Conservation (phyloP, 1,140 invertebrate genomes). For the Drosophila pallidifrons region DNA sequence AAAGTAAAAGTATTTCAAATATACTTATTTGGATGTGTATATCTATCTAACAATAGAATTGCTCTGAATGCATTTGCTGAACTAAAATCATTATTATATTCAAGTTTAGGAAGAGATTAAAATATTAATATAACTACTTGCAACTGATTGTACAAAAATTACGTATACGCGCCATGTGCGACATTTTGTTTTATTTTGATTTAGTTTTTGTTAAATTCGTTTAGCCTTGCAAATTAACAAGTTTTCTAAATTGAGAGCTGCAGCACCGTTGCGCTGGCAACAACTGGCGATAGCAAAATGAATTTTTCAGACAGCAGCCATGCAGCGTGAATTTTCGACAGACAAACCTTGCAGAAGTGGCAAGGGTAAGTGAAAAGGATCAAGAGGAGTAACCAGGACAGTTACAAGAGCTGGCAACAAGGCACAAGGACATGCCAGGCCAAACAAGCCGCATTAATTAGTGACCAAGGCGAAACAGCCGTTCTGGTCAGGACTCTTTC, state of each 20-base stretch:
- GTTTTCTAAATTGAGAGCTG: conserved; percentile 13
- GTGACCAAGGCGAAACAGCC: conserved; percentile 66
- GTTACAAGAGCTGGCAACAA: conserved; percentile 56
- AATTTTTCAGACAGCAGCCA: conserved; percentile 59
- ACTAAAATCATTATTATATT: too few relatives aligned
- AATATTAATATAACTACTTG: too few relatives aligned
- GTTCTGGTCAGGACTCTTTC: not conserved
- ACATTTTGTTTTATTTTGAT: too few relatives aligned
- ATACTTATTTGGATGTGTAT: too few relatives aligned
- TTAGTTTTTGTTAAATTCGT: too few relatives aligned
- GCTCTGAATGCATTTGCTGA: too few relatives aligned
- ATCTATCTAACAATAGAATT: too few relatives aligned
- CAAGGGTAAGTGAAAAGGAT: too few relatives aligned
- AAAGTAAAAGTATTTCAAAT: too few relatives aligned
- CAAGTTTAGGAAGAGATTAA: too few relatives aligned
- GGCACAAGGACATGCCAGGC: conserved; percentile 51
- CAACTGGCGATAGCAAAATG: conserved; percentile 52
- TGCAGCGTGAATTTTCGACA: conserved; percentile 57
- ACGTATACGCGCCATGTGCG: conserved; percentile 41
- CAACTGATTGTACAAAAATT: conserved; percentile 22
- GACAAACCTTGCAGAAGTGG: not conserved
- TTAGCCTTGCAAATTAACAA: too few relatives aligned
- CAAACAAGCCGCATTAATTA: conserved; percentile 80
- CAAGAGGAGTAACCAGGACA: conserved; percentile 28
- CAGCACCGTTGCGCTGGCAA: conserved; percentile 23